These are phyloP conservation scores for Ectemnius continuus DNA, from an alignment of 2,888 invertebrate genomes.

Conservation along the genomic window DNA sequence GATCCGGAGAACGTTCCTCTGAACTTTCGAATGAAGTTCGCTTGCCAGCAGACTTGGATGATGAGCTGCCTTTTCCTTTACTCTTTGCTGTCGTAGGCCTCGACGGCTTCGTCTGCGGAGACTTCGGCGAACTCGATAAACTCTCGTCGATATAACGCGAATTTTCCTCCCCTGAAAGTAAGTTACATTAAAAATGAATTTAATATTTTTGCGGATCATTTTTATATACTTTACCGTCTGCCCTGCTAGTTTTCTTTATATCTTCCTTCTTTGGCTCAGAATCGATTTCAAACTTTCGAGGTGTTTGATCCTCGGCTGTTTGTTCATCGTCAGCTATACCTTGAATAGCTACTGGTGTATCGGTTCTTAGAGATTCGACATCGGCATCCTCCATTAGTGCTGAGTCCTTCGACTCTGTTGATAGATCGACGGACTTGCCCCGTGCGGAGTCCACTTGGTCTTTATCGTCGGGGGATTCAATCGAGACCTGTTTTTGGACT, in stretches of 20 bases:
- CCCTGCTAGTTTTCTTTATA: slow-evolving; percentile 26
- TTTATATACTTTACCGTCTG: neutral
- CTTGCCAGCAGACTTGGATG: slow-evolving; percentile 50
- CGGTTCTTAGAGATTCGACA: slow-evolving; percentile 25
- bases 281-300: slow-evolving; percentile 9
- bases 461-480: slow-evolving; percentile 42
- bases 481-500: neutral
- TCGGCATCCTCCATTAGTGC: slow-evolving; percentile 32
- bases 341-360: slow-evolving; percentile 32
- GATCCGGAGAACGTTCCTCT: slow-evolving; percentile 70
- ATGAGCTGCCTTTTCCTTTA: slow-evolving; percentile 50
- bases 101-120: slow-evolving; percentile 54
- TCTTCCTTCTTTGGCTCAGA: slow-evolving; percentile 28
- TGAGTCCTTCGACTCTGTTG: slow-evolving; percentile 48
- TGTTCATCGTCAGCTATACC: slow-evolving; percentile 26
- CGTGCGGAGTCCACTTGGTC: slow-evolving; percentile 49
- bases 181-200: neutral
- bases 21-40: slow-evolving; percentile 63
- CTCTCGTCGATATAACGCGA: slow-evolving; percentile 68
- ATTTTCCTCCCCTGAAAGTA: slow-evolving; percentile 47
- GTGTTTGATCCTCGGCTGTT: neutral
- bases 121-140: slow-evolving; percentile 66
- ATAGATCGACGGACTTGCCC: slow-evolving; percentile 52
- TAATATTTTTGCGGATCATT: no score
- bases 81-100: slow-evolving; percentile 67